Evolutionary conservation across 2,113 vertebrate genomes (phyloP).

Genomic region (Condylura cristata): DNA sequence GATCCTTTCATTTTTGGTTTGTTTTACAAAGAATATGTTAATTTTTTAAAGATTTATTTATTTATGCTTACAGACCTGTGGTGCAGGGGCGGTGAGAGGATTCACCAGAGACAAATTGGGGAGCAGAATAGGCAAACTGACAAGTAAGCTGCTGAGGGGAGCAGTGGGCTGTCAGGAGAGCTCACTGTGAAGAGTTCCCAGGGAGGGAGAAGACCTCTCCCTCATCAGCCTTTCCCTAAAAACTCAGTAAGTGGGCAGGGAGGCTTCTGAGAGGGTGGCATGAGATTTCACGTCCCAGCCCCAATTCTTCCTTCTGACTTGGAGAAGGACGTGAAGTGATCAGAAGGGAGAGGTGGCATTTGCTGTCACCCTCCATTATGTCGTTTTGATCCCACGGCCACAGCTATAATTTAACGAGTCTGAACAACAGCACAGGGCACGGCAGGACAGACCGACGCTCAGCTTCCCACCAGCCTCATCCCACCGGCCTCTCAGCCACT

Average conservation of each 20-base stretch:
- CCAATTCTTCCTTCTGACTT: background rate
- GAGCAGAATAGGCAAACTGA: no score
- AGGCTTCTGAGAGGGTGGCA: background rate
- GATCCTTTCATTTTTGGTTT: conserved; percentile 8
- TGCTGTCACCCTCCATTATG: background rate
- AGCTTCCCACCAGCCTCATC: background rate
- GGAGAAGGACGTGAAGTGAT: background rate
- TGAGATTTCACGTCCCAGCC: background rate
- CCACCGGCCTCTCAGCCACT: background rate
- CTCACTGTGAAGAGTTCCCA: background rate
- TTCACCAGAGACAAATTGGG: no score
- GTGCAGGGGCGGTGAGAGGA: no score
- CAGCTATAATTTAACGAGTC: background rate
- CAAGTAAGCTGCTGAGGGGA: no score
- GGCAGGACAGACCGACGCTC: background rate
- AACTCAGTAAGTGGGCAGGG: background rate
- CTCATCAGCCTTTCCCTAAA: background rate
- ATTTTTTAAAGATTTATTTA: no score
- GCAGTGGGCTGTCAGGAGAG: no score
- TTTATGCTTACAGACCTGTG: no score
- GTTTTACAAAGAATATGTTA: conserved; percentile 33
- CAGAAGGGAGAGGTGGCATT: background rate
- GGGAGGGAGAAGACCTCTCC: background rate
- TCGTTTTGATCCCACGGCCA: background rate
- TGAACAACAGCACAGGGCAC: background rate